Percentiles rank a stretch among this genome's conserved stretches.
These are phyloP conservation scores for Papilio polyxenes DNA, from an alignment of 1,140 invertebrate species.

Conservation along the genomic window DNA sequence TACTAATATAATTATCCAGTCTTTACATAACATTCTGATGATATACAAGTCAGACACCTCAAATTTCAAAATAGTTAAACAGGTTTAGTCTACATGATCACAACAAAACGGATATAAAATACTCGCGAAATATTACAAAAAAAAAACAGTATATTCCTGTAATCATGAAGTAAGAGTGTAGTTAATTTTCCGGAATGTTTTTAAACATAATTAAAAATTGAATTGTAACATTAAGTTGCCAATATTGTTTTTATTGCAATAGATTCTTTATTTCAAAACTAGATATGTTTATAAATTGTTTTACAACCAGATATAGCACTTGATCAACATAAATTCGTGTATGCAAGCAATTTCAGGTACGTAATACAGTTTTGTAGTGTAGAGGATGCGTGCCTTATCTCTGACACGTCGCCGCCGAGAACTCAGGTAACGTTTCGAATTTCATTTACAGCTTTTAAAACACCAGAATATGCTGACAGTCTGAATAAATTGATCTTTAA, in stretches of 20 bases:
- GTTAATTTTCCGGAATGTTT: too few relatives aligned
- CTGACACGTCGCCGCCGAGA: background rate
- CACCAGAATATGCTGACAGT: background rate
- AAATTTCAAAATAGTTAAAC: too few relatives aligned
- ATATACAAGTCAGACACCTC: too few relatives aligned
- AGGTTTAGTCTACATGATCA: too few relatives aligned
- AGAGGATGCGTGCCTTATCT: constrained; percentile 20
- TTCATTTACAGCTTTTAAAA: constrained; percentile 23
- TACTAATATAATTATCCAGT: too few relatives aligned
- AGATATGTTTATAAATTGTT: background rate
- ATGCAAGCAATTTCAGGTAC: background rate
- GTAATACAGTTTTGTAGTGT: background rate
- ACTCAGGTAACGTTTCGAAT: constrained; percentile 3
- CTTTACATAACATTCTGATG: background rate
- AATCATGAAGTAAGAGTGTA: too few relatives aligned
- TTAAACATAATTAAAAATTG: too few relatives aligned
- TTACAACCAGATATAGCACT: background rate
- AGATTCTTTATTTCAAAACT: background rate
- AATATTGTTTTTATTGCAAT: too few relatives aligned
- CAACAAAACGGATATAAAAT: too few relatives aligned
- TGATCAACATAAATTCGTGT: background rate
- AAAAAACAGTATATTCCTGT: too few relatives aligned
- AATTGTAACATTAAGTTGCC: too few relatives aligned
- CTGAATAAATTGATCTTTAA: constrained; percentile 9
- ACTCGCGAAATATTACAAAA: too few relatives aligned